phyloP scores from a whole-genome alignment of 2,113 vertebrate genomes.

The Cavia aperea region DNA sequence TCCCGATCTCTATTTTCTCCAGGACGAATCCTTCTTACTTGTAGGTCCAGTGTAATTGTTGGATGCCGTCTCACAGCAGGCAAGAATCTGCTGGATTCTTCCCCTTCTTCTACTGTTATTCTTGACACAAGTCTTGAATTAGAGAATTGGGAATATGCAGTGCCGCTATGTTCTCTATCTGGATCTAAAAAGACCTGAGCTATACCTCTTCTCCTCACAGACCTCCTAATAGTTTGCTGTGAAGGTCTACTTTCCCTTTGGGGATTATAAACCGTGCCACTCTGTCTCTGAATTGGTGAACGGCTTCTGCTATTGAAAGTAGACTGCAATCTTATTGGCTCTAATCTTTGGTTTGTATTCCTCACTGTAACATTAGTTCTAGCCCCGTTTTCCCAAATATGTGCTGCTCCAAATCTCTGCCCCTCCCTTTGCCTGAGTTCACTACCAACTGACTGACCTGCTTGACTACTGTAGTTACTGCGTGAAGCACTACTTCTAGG shows the following conservation, averaged over 20 bases:
- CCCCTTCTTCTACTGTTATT: conserved; percentile 77
- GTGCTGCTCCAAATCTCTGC: conserved; percentile 73
- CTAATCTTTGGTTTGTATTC: conserved; percentile 83
- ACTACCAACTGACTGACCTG: conserved; percentile 25
- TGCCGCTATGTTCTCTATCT: conserved; percentile 57
- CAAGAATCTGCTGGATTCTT: conserved; percentile 76
- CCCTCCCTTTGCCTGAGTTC: conserved; percentile 66
- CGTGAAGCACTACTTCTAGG: conserved; percentile 26
- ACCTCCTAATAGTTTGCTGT: conserved; percentile 60
- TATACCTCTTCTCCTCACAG: conserved; percentile 63
- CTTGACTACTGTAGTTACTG: conserved; percentile 22
- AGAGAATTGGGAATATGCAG: conserved; percentile 61
- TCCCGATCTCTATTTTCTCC: conserved; percentile 90
- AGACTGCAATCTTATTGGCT: conserved; percentile 79
- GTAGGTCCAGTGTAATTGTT: conserved; percentile 91
- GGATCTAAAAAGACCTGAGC: conserved; percentile 54
- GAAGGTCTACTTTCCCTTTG: conserved; percentile 63
- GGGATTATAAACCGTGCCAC: neutral
- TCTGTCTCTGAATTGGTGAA: conserved; percentile 82
- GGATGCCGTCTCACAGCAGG: conserved; percentile 82
- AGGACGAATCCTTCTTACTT: conserved; percentile 90
- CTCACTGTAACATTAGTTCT: conserved; percentile 81
- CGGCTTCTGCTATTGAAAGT: conserved; percentile 83
- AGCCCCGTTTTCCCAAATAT: conserved; percentile 73
- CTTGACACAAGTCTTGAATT: conserved; percentile 75